Percentiles rank a stretch among this genome's conserved stretches.
These are phyloP conservation scores for Ptilonorhynchus violaceus DNA, from an alignment of 2,113 vertebrate species.

Conservation along the genomic window DNA sequence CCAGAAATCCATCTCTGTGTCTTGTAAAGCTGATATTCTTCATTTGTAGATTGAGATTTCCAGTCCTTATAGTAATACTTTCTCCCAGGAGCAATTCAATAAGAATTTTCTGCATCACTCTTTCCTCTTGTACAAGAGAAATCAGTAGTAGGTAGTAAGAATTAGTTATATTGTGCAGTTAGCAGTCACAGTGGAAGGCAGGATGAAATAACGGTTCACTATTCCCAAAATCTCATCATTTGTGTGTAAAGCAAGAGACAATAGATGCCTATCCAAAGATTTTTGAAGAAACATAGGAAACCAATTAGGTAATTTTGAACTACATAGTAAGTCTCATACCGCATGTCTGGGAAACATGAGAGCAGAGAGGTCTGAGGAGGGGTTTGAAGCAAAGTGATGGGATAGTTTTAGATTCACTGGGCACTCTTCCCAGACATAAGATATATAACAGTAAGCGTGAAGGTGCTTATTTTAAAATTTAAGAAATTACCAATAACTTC, in stretches of 20 bases:
- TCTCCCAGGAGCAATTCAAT: background rate
- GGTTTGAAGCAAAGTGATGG: background rate
- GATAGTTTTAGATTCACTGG: background rate
- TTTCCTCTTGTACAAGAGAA: background rate
- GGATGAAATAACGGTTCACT: background rate
- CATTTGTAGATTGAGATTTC: background rate
- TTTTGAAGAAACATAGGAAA: background rate
- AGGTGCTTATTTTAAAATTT: background rate
- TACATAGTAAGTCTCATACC: background rate
- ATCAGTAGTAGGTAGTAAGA: background rate
- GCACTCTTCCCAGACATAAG: background rate
- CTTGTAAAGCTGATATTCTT: background rate
- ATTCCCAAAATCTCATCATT: background rate
- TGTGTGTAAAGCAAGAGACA: background rate
- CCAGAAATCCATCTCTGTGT: background rate
- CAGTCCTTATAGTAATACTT: background rate
- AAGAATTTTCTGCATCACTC: background rate
- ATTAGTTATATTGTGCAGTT: no score
- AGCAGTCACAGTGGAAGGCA: background rate
- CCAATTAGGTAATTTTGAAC: background rate
- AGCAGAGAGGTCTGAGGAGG: background rate
- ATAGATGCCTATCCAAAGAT: background rate
- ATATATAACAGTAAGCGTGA: background rate
- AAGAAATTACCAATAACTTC: background rate
- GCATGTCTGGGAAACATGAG: fast-evolving